Percentiles rank a stretch among this genome's conserved stretches.
Evolutionary conservation across 2,888 invertebrate species (phyloP).

Genomic region (Mamestra brassicae): DNA sequence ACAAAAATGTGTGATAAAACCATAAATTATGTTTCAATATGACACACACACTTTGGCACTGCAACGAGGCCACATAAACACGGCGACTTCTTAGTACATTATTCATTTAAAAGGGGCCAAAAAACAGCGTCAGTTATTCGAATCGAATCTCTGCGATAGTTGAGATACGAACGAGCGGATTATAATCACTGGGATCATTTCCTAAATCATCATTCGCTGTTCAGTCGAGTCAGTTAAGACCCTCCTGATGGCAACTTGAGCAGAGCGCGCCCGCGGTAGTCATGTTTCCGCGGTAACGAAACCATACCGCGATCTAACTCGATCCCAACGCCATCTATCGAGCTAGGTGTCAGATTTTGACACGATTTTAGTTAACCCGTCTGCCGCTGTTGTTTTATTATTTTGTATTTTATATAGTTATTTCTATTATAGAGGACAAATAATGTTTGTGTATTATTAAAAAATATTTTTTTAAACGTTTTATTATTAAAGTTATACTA

Average conservation of each 20-base stretch:
- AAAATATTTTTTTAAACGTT: neutral
- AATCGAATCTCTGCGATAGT: conserved; percentile 82
- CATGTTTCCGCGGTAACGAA: conserved; percentile 48
- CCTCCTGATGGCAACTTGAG: conserved; percentile 79
- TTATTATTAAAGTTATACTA: neutral
- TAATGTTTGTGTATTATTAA: neutral
- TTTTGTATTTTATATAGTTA: conserved; percentile 6
- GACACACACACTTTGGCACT: neutral
- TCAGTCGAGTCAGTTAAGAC: conserved; percentile 91
- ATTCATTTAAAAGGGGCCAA: neutral
- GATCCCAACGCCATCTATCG: conserved; percentile 72
- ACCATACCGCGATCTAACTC: conserved; percentile 72
- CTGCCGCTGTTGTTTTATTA: conserved; percentile 13
- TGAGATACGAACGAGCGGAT: conserved; percentile 79
- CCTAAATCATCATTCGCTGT: conserved; percentile 87
- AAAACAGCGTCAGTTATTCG: conserved; percentile 78
- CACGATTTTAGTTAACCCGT: conserved; percentile 17
- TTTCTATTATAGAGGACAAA: too few species aligned
- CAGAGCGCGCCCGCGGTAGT: neutral
- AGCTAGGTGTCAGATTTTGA: conserved; percentile 27
- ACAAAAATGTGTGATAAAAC: too few species aligned
- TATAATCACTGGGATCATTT: conserved; percentile 81
- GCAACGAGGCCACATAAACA: too few species aligned
- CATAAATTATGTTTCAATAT: too few species aligned
- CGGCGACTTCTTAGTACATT: neutral